Percentiles rank a stretch among this genome's conserved stretches.
Evolutionary conservation across 1,140 invertebrate genomes (phyloP).

Genomic region (Zophobas morio): DNA sequence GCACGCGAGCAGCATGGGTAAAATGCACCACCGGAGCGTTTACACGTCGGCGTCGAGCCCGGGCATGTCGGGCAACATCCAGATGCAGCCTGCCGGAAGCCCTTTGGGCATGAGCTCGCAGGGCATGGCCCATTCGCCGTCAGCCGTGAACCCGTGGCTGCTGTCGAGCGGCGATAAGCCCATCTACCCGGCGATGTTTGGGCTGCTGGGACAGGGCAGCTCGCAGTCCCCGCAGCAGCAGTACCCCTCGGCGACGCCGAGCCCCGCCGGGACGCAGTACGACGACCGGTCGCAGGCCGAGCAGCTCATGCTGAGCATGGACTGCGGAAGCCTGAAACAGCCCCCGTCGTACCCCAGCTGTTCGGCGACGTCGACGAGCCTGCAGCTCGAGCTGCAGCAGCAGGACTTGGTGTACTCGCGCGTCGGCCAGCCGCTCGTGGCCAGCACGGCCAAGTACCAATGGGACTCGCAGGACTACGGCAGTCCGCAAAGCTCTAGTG

Average conservation of each 20-base stretch:
- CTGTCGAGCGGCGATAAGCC: constrained; percentile 71
- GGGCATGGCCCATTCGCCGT: constrained; percentile 64
- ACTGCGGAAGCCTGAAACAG: constrained; percentile 71
- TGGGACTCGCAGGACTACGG: constrained; percentile 74
- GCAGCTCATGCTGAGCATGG: constrained; percentile 75
- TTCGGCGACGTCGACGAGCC: constrained; percentile 58
- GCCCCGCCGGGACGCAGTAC: constrained; percentile 70
- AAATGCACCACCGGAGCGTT: constrained; percentile 65
- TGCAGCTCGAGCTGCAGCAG: constrained; percentile 66
- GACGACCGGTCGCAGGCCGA: constrained; percentile 72
- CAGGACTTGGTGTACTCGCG: constrained; percentile 68
- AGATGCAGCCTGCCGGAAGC: constrained; percentile 60
- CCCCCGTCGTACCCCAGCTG: constrained; percentile 69
- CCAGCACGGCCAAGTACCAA: constrained; percentile 73
- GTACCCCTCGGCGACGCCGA: constrained; percentile 71
- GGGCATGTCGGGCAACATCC: constrained; percentile 57
- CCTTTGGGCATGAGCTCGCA: constrained; percentile 59
- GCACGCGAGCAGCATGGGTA: constrained; percentile 65
- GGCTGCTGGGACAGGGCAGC: constrained; percentile 68
- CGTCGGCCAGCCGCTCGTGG: constrained; percentile 65
- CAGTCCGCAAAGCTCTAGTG: constrained; percentile 69
- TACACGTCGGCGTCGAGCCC: constrained; percentile 63
- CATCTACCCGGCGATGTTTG: constrained; percentile 71
- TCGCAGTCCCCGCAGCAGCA: constrained; percentile 68
- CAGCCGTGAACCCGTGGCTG: constrained; percentile 68